Evolutionary conservation across 1,140 invertebrate species (phyloP), one percentile per base, ranked within the genome.

Genomic region (Thereuonema tuberculata): DNA sequence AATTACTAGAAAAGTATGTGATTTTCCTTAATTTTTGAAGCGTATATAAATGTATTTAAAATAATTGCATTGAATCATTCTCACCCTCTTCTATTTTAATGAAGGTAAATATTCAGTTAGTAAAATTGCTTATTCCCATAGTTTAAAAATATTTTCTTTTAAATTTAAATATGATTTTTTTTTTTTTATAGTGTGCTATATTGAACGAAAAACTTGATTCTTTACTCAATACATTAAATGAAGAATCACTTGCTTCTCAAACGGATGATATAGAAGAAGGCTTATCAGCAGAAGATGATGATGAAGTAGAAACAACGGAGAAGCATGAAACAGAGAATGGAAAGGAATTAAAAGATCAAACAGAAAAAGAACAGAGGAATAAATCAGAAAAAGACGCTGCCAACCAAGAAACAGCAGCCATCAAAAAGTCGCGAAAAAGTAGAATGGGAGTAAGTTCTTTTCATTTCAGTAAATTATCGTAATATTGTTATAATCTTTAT

Each of bases 171-270:
- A n/a, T n/a, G n/a, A n/a, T n/a, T n/a, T n/a, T n/a, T n/a, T n/a
- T 37, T 37, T 37, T 17, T 37, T 59, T 63, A 17, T 67, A 74
- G 72, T 91, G 86, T 71, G 79, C 82, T 60, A 75, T 84, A 47
- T 73, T 92, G 55, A 82, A 85, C 63, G 80, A 87, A 61, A 91
- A 92, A 71, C 75, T 91, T 48, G 82, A 85, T 64, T 76, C 81
- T 66, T 74, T 92, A 27, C 75, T 91, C 48, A 78, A 83, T 63
- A 83, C 84, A 1, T 73, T 92, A 46, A 80, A 83, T 53, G 81
- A 82, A 66, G 86, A 88, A 64, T 78, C 77, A 61, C 63, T 61
- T 50, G 69, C 63, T 25, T 63, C 48, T n/a, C 59, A 62, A 21
- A 66, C 58, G 43, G 61, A 43, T 14, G 56, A 37, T 21, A 53